Base-by-base conservation (phyloP, 2,113 vertebrate species). In the Grammomys surdaster region DNA sequence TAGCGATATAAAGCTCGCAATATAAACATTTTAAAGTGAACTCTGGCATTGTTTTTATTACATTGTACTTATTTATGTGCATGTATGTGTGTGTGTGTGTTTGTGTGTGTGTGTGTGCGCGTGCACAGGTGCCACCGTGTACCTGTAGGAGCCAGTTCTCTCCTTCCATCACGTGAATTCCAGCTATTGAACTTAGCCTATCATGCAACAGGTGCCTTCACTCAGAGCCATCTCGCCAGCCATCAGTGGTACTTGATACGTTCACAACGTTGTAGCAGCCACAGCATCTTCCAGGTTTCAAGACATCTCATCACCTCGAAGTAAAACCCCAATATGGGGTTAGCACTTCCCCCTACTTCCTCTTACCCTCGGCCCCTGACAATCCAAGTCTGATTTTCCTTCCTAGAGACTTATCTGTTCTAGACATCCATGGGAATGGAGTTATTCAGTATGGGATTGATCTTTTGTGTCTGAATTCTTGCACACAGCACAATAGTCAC, bases 381-480 rank as follows among this genome's bases (percentile, higher is more conserved):
- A 85, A 16, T 5, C 54, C 70, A 40, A n/a, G 1, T 70, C 48
- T 85, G 5, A 28, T 92, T 46, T 89, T 40, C 26, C 51, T 93
- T 22, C 33, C 81, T 91, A 8, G 13, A 33, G 36, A 82, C 76
- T 87, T 77, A 93, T 20, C 31, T 84, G 14, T 56, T 94, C 24
- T 51, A n/a, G 60, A 75, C 51, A 60, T 78, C 88, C 16, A 3
- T 24, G 19, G 28, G 75, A 93, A 76, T n/a, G 36, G 33, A 76
- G 31, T 80, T 7, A 17, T 63, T 89, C 7, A 58, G 5, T 12
- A 40, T 14, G 36, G 48, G 28, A 70, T 85, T 58, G 22, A 70
- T 88, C 19, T 88, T 95, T 63, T 54, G 20, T 40, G 26, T 72
- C 92, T 89, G 43, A 16, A 46, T 93, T 91, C 87, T 85, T 67